phyloP scores from a whole-genome alignment of 1,140 invertebrate genomes.

The Druon quercuslanigerum region DNA sequence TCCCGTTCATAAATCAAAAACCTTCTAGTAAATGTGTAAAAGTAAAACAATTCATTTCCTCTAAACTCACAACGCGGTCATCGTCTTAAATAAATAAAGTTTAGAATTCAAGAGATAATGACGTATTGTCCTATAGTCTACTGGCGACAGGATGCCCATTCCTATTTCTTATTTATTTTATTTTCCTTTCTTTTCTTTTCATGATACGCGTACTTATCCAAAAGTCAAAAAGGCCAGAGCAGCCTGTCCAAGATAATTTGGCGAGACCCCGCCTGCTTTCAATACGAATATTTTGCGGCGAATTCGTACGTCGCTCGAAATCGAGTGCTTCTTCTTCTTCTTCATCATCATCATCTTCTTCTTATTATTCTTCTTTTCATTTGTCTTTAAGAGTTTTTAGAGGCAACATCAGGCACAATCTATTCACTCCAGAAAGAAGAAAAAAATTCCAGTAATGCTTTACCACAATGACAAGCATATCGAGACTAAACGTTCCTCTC shows the following conservation, averaged over 20 bases:
- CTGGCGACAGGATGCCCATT: constrained; percentile 47
- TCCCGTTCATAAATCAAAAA: constrained; percentile 57
- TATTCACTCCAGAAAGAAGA: constrained; percentile 41
- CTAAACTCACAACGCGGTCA: constrained; percentile 48
- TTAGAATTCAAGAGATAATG: constrained; percentile 49
- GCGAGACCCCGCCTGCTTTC: constrained; percentile 1
- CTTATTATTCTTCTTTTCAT: background rate
- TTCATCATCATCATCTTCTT: too few relatives aligned
- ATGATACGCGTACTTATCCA: constrained; percentile 33
- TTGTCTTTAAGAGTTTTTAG: constrained; percentile 46
- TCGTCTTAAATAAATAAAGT: constrained; percentile 52
- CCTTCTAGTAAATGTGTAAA: constrained; percentile 54
- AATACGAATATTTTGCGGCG: constrained; percentile 20
- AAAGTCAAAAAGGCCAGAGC: constrained; percentile 41
- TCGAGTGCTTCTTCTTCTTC: constrained; percentile 32
- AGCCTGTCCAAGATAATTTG: constrained; percentile 10
- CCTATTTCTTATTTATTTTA: constrained; percentile 36
- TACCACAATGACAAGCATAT: constrained; percentile 33
- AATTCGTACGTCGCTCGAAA: constrained; percentile 18
- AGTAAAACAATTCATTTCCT: constrained; percentile 56
- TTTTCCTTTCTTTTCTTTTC: background rate
- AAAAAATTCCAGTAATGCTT: constrained; percentile 35
- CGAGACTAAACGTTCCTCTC: constrained; percentile 35
- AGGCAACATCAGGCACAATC: constrained; percentile 43
- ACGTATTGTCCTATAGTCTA: constrained; percentile 55